Evolutionary conservation across 2,888 invertebrate species (phyloP).

Genomic region (Auanema freiburgensis): DNA sequence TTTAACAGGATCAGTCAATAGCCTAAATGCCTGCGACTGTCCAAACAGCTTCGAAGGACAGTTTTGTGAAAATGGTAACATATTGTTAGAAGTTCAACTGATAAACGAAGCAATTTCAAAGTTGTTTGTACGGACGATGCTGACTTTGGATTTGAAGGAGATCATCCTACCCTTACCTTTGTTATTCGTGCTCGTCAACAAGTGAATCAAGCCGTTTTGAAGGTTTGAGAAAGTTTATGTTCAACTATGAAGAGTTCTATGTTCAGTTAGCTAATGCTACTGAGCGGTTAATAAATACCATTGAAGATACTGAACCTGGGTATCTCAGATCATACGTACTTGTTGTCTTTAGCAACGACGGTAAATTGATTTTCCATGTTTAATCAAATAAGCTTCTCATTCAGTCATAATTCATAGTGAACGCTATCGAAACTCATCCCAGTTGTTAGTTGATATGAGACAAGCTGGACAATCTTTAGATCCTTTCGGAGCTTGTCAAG

Average conservation of each 20-base stretch:
- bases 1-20: slow-evolving; percentile 12
- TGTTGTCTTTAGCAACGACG: slow-evolving; percentile 44
- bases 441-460: slow-evolving; percentile 24
- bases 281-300: slow-evolving; percentile 15
- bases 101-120: not conserved
- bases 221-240: slow-evolving; percentile 15
- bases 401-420: slow-evolving; percentile 4
- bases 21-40: slow-evolving; percentile 26
- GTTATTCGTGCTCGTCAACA: slow-evolving; percentile 37
- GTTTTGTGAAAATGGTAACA: slow-evolving; percentile 33
- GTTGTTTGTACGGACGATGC: slow-evolving; percentile 39
- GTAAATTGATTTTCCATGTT: slow-evolving; percentile 17
- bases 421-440: slow-evolving; percentile 24
- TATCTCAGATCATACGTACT: slow-evolving; percentile 38
- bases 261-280: slow-evolving; percentile 15
- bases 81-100: too few relatives aligned
- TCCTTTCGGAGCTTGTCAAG: slow-evolving; percentile 35
- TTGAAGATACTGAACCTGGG: slow-evolving; percentile 28
- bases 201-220: slow-evolving; percentile 30
- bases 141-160: slow-evolving; percentile 30
- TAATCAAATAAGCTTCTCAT: too few relatives aligned
- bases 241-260: not conserved
- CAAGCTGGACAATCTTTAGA: slow-evolving; percentile 25
- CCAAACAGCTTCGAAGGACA: slow-evolving; percentile 35
- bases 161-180: slow-evolving; percentile 40